Percentiles rank a stretch among this genome's conserved stretches.
Evolutionary conservation across 2,888 invertebrate genomes (phyloP).

Genomic region (Drosophila merina): DNA sequence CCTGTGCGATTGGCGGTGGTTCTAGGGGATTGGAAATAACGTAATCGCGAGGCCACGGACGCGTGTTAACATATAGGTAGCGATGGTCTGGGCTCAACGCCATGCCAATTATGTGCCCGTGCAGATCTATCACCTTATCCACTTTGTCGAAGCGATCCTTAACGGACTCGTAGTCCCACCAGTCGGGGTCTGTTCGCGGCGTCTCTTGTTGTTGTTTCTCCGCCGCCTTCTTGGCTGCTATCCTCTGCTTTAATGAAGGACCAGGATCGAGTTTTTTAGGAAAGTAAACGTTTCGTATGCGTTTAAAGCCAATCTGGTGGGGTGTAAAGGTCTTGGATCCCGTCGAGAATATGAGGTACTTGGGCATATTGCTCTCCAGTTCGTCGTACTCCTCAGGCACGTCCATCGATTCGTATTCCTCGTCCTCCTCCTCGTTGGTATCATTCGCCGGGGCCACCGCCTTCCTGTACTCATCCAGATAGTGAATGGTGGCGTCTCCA

Average conservation of each 20-base stretch:
- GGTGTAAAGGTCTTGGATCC: conserved; percentile 93
- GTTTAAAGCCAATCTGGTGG: conserved; percentile 92
- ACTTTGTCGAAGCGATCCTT: conserved; percentile 89
- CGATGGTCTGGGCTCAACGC: conserved; percentile 92
- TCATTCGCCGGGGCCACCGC: conserved; percentile 57
- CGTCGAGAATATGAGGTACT: conserved; percentile 90
- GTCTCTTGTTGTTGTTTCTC: conserved; percentile 72
- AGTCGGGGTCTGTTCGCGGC: conserved; percentile 87
- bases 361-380: conserved; percentile 87
- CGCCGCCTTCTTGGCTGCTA: conserved; percentile 85
- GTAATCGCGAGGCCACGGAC: conserved; percentile 92
- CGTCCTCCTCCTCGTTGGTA: conserved; percentile 46
- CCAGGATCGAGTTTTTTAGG: conserved; percentile 89
- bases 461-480: conserved; percentile 86
- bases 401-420: conserved; percentile 70
- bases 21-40: conserved; percentile 90
- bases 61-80: conserved; percentile 92
- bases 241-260: conserved; percentile 87
- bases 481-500: conserved; percentile 85
- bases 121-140: conserved; percentile 92
- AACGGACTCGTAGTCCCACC: conserved; percentile 88
- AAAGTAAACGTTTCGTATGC: conserved; percentile 89
- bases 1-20: conserved; percentile 93
- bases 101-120: conserved; percentile 95
- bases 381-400: conserved; percentile 85